Percentiles rank a stretch among this genome's conserved stretches.
Conservation (phyloP, 2,888 invertebrate genomes). For the Polietes domitor region DNA sequence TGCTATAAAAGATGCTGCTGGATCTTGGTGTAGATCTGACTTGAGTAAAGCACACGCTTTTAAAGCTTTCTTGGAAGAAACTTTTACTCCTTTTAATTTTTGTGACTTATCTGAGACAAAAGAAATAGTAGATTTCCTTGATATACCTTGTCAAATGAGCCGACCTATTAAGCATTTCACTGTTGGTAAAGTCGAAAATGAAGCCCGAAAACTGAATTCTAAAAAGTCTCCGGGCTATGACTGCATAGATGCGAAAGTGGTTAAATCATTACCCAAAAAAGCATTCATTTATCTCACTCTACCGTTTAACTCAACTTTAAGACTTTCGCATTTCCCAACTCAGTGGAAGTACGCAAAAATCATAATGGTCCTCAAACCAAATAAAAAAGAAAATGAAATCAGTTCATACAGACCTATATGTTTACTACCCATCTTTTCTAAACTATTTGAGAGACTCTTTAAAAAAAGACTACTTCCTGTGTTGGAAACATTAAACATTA, state of each 20-base stretch:
- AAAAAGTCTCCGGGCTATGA: slow-evolving; percentile 43
- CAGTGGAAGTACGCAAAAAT: slow-evolving; percentile 47
- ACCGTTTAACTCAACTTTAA: slow-evolving; percentile 29
- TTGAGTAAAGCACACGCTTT: slow-evolving; percentile 15
- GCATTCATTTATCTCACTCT: slow-evolving; percentile 25
- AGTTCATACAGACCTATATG: too few species aligned
- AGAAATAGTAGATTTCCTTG: slow-evolving; percentile 28
- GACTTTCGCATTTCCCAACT: slow-evolving; percentile 25
- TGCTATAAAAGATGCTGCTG: slow-evolving; percentile 19
- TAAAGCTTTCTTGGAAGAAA: slow-evolving; percentile 9
- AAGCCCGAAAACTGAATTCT: slow-evolving; percentile 36
- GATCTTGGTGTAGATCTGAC: slow-evolving; percentile 39
- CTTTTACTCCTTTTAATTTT: slow-evolving; percentile 36
- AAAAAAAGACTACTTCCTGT: neutral
- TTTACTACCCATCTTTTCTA: too few species aligned
- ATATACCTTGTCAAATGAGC: slow-evolving; percentile 42
- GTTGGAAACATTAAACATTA: neutral
- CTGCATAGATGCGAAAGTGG: slow-evolving; percentile 36
- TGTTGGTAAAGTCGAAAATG: slow-evolving; percentile 21
- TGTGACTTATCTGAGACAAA: neutral
- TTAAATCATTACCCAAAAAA: slow-evolving; percentile 39
- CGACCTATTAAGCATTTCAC: slow-evolving; percentile 29
- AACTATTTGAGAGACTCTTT: neutral
- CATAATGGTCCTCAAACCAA: slow-evolving; percentile 31
- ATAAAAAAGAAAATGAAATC: slow-evolving; percentile 22